Conservation (phyloP, 2,888 invertebrate species). For the Hylaea fasciaria region DNA sequence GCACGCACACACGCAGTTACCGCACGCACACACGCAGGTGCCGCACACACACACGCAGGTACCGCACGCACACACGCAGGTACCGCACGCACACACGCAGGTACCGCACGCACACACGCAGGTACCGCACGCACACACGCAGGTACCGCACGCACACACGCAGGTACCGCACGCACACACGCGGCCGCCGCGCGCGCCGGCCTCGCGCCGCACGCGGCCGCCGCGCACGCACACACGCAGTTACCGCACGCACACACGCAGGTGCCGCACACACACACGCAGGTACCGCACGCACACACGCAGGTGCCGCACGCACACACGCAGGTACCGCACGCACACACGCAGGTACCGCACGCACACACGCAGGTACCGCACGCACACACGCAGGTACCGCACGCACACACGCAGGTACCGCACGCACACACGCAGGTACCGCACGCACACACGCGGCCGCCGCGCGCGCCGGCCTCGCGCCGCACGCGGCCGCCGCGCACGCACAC, state of each 20-base stretch:
- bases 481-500: slow-evolving; percentile 62
- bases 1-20: too few relatives aligned
- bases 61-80: too few relatives aligned
- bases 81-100: slow-evolving; percentile 84
- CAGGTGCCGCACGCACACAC: too few relatives aligned
- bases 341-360: slow-evolving; percentile 82
- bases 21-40: too few relatives aligned
- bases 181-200: neutral
- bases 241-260: too few relatives aligned
- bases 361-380: neutral
- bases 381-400: neutral
- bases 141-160: slow-evolving; percentile 82
- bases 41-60: too few relatives aligned
- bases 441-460: slow-evolving; percentile 83
- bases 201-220: too few relatives aligned
- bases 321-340: slow-evolving; percentile 85
- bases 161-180: slow-evolving; percentile 61
- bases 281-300: too few relatives aligned
- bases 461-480: slow-evolving; percentile 86
- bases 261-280: too few relatives aligned
- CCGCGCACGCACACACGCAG: too few relatives aligned
- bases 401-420: too few relatives aligned
- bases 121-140: slow-evolving; percentile 84
- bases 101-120: slow-evolving; percentile 83
- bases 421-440: too few relatives aligned